phyloP scores from a whole-genome alignment of 2,888 invertebrate species.

The Lamellibrachia columna region DNA sequence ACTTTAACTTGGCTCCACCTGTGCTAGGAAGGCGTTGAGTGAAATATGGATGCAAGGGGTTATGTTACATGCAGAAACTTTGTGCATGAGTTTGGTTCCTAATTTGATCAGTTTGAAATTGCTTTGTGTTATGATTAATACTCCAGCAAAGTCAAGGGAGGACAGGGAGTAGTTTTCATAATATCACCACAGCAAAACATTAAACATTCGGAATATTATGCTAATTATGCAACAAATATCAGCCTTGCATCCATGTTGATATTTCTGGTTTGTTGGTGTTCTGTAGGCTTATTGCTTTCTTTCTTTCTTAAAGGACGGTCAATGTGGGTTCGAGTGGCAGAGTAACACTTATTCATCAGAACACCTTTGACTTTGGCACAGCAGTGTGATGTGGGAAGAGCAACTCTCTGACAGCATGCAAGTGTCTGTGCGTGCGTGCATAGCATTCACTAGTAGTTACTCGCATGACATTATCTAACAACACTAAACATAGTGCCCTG shows the following conservation, averaged over 20 bases:
- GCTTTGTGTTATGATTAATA: neutral
- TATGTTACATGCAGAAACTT: neutral
- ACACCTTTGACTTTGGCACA: neutral
- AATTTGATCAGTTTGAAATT: neutral
- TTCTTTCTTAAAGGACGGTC: constrained; percentile 12
- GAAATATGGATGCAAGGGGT: neutral
- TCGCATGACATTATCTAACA: neutral
- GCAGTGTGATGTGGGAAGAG: neutral
- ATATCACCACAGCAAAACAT: neutral
- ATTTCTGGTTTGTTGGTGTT: neutral
- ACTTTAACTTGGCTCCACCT: neutral
- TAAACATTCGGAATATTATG: neutral
- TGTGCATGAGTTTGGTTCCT: neutral
- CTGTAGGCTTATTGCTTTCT: constrained; percentile 6
- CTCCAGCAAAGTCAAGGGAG: no score
- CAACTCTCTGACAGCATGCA: neutral
- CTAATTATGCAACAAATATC: neutral
- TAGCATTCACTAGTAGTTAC: neutral
- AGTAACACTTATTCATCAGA: constrained; percentile 4
- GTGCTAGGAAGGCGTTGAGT: neutral
- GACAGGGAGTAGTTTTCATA: neutral
- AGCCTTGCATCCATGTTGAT: neutral
- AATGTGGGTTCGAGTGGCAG: neutral
- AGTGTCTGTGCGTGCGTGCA: neutral
- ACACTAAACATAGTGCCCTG: neutral